phyloP scores from a whole-genome alignment of 1,140 invertebrate species.

The Meloidogyne floridensis region DNA sequence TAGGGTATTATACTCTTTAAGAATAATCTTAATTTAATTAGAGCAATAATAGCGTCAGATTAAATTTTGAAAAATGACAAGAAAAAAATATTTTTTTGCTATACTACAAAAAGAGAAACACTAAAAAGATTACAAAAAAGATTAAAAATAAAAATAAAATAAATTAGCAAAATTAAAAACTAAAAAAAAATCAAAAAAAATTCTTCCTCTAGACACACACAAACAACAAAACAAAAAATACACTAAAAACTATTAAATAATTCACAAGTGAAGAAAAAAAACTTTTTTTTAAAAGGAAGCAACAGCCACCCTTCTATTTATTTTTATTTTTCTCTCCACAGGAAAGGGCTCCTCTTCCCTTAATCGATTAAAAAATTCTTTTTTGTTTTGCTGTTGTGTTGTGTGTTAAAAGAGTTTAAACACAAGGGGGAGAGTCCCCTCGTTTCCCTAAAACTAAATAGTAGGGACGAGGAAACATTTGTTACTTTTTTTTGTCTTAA shows the following conservation, averaged over 20 bases:
- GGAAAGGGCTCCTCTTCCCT: neutral
- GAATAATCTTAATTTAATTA: no score
- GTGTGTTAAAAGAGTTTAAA: no score
- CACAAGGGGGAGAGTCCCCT: neutral
- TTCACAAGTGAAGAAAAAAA: neutral
- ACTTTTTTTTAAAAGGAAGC: neutral
- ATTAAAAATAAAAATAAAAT: neutral
- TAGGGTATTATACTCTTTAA: no score
- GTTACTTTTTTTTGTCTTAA: neutral
- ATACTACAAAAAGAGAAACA: no score
- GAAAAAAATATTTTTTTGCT: no score
- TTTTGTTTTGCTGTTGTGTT: no score
- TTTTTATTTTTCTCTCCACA: neutral
- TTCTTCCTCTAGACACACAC: neutral
- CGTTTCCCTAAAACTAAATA: no score
- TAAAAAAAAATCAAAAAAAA: neutral
- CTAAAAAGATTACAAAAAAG: neutral
- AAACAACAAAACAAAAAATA: neutral
- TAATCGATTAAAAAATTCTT: neutral
- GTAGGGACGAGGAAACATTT: neutral
- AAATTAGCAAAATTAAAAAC: conserved; percentile 11
- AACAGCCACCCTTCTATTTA: neutral
- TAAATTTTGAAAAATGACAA: no score
- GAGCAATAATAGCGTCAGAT: no score
- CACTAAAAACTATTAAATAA: neutral